Evolutionary conservation across 2,113 vertebrate species (phyloP).

Genomic region (Tragelaphus strepsiceros): DNA sequence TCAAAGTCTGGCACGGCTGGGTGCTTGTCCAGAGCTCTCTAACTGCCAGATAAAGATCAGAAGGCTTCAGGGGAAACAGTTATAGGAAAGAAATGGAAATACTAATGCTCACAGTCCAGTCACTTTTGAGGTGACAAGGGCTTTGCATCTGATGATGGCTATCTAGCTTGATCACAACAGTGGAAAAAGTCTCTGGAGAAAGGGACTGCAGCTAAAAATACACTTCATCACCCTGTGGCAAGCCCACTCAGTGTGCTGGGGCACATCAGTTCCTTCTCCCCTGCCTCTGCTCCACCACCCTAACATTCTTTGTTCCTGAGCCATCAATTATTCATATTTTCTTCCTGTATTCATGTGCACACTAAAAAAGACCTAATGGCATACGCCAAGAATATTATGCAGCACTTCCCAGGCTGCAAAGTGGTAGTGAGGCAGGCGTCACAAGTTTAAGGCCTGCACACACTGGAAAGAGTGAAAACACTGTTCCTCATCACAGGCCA

Average conservation of each 20-base stretch:
- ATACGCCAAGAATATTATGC: neutral
- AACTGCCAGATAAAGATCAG: neutral
- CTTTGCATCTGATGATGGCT: neutral
- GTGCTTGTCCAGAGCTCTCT: neutral
- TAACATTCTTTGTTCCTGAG: slow-evolving; percentile 3
- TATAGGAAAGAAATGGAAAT: neutral
- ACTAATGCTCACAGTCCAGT: neutral
- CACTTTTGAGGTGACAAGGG: neutral
- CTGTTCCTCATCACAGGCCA: neutral
- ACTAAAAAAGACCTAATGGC: neutral
- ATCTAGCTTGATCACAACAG: slow-evolving; percentile 17
- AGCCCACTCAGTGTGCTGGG: neutral
- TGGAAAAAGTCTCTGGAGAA: neutral
- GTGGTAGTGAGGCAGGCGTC: neutral
- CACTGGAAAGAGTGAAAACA: neutral
- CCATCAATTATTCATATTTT: slow-evolving; percentile 3
- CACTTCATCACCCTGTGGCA: neutral
- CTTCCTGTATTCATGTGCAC: slow-evolving; percentile 17
- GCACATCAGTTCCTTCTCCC: neutral
- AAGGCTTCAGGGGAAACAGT: neutral
- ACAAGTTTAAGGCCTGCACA: neutral
- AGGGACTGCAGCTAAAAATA: slow-evolving; percentile 33
- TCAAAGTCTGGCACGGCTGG: neutral
- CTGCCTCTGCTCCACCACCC: neutral
- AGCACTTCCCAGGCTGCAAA: neutral